Conservation (phyloP, 2,797 vertebrate species). For the Megalops cyprinoides region DNA sequence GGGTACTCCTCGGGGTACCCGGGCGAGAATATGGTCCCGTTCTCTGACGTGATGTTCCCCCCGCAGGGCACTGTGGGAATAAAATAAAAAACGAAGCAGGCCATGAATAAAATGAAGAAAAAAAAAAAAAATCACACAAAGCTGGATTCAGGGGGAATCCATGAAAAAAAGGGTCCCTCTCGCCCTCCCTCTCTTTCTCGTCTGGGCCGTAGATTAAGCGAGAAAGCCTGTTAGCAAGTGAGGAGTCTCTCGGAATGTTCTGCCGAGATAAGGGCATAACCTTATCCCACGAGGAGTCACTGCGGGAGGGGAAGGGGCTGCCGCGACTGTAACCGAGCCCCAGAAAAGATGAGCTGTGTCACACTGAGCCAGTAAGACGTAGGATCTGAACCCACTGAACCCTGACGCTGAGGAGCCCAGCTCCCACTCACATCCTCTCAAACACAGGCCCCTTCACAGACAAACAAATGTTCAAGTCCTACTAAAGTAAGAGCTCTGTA, state of each 20-base stretch:
- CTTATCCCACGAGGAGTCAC: slow-evolving; percentile 59
- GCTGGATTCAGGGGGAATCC: slow-evolving; percentile 49
- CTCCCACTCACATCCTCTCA: background rate
- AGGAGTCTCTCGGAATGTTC: slow-evolving; percentile 70
- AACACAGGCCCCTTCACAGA: background rate
- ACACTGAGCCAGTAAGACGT: background rate
- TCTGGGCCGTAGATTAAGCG: slow-evolving; percentile 73
- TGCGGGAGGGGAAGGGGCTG: slow-evolving; percentile 46
- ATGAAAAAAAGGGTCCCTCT: slow-evolving; percentile 46
- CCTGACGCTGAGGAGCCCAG: background rate
- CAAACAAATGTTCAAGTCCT: slow-evolving; percentile 4
- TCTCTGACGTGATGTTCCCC: slow-evolving; percentile 89
- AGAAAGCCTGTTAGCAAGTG: slow-evolving; percentile 74
- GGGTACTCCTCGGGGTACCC: slow-evolving; percentile 94
- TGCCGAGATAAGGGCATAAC: slow-evolving; percentile 71
- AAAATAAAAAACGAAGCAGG: slow-evolving; percentile 13
- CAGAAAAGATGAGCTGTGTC: slow-evolving; percentile 24
- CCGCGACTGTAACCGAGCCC: slow-evolving; percentile 16
- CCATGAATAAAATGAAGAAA: slow-evolving; percentile 48
- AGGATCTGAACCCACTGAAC: background rate
- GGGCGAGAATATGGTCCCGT: slow-evolving; percentile 94
- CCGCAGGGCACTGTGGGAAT: slow-evolving; percentile 86
- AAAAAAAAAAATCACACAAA: slow-evolving; percentile 42
- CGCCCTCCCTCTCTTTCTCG: slow-evolving; percentile 53
- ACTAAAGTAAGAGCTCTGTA: background rate